These are phyloP conservation scores for Ptychobarbus kaznakovi DNA, from an alignment of 2,797 vertebrate genomes.

Conservation along the genomic window DNA sequence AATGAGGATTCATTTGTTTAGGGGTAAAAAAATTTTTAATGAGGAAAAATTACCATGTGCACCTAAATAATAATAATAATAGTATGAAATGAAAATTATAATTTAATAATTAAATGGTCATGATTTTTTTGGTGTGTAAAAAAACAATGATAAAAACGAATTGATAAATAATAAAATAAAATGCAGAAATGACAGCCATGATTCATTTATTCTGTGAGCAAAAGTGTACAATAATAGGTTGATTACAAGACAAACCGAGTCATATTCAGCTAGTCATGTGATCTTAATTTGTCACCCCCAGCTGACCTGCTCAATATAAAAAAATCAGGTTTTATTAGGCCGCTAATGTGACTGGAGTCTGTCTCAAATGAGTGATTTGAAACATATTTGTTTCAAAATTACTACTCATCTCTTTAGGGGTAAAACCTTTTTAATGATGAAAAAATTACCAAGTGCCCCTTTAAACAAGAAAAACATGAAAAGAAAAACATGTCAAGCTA, in stretches of 20 bases:
- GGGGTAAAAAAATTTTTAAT: no score
- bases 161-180: neutral
- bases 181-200: neutral
- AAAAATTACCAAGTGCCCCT: neutral
- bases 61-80: neutral
- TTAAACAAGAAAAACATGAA: slow-evolving; percentile 15
- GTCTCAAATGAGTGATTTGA: slow-evolving; percentile 9
- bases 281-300: neutral
- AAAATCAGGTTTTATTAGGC: neutral
- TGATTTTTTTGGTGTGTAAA: neutral
- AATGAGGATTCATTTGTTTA: no score
- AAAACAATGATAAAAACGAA: neutral
- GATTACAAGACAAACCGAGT: neutral
- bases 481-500: neutral
- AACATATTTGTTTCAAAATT: neutral
- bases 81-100: neutral
- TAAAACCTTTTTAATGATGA: neutral
- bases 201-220: neutral
- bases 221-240: neutral
- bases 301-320: neutral
- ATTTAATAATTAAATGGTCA: neutral
- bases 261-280: neutral
- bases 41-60: neutral
- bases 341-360: neutral
- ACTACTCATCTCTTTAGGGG: neutral